A percentile compares a stretch with the other conserved stretches of the same genome.
Evolutionary conservation across 2,113 vertebrate species (phyloP).

Genomic region (Podilymbus podiceps): DNA sequence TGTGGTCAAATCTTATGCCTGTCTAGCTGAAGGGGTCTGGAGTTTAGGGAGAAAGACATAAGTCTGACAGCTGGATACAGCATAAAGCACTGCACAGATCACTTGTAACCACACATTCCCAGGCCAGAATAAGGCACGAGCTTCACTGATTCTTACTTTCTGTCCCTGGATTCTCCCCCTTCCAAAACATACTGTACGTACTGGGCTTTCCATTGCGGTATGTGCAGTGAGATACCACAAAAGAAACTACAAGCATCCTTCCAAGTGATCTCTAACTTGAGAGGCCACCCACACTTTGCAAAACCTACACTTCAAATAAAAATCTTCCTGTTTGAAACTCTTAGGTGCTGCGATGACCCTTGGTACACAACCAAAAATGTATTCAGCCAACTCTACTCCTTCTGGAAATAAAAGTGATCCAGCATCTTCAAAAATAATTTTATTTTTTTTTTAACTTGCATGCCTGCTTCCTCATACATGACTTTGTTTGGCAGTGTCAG

Average conservation of each 20-base stretch:
- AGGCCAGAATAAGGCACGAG: background rate
- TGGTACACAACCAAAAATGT: background rate
- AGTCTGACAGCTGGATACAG: background rate
- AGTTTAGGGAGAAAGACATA: background rate
- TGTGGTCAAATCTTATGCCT: background rate
- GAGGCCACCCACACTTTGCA: background rate
- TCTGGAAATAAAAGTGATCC: background rate
- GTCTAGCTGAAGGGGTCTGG: background rate
- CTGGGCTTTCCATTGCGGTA: background rate
- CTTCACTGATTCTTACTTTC: background rate
- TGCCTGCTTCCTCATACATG: background rate
- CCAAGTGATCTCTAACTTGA: background rate
- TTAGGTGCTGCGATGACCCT: background rate
- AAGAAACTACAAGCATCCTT: background rate
- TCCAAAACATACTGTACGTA: background rate
- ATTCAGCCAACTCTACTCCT: background rate
- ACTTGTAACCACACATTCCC: background rate
- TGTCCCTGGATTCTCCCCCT: background rate
- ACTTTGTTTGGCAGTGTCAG: conserved; percentile 42
- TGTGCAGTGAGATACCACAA: background rate
- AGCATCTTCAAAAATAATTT: background rate
- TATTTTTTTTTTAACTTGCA: background rate
- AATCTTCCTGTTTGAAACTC: background rate
- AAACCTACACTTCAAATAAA: background rate
- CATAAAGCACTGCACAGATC: background rate